Base-by-base conservation (phyloP, 2,113 vertebrate species). In the Melozone crissalis region DNA sequence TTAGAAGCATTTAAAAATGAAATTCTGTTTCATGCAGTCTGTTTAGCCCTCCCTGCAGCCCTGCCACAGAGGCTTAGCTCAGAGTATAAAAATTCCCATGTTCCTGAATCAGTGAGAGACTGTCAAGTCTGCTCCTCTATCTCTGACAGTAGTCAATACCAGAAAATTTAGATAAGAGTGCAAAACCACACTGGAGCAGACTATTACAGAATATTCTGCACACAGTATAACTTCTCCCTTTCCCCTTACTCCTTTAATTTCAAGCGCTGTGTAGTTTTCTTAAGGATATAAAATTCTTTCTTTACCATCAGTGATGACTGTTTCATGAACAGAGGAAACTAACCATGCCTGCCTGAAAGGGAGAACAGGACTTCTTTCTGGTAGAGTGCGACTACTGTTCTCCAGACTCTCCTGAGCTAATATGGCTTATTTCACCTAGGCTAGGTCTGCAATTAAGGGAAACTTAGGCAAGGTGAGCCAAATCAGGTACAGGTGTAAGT, bases 401-500 rank as follows among this genome's bases (percentile, higher is more conserved):
- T 90, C 85, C 73, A 87, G 65, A 30, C 79, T 61, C 65, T 47
- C 24, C 52, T 72, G 47, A 86, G 76, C 8, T 87, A 81, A 84
- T 47, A 89, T 3, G 65, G 80, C 66, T 90, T 94, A 71, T 67
- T 92, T 93, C 61, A 84, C 68, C 63, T 51, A 26, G 47, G 27
- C 30, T 77, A 13, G 23, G 84, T 16, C 65, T 77, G 24, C 76
- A 94, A 57, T 89, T 77, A 92, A 82, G 15, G 41, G 55, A 88
- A 93, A 86, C 55, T 76, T 54, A 81, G 43, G 77, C 41, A 57
- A 91, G 57, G 55, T 61, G 84, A 92, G 52, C 35, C 91, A 94
- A 92, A 93, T 82, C 75, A 89, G 75, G n/a, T 65, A 84, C 61
- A 92, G 91, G 81, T 78, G 39, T 68, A 92, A 91, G 54, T 84